Percentiles rank a stretch among this genome's conserved stretches.
These are phyloP conservation scores for Drosophila paranaensis DNA, from an alignment of 2,888 invertebrate species.

Conservation along the genomic window DNA sequence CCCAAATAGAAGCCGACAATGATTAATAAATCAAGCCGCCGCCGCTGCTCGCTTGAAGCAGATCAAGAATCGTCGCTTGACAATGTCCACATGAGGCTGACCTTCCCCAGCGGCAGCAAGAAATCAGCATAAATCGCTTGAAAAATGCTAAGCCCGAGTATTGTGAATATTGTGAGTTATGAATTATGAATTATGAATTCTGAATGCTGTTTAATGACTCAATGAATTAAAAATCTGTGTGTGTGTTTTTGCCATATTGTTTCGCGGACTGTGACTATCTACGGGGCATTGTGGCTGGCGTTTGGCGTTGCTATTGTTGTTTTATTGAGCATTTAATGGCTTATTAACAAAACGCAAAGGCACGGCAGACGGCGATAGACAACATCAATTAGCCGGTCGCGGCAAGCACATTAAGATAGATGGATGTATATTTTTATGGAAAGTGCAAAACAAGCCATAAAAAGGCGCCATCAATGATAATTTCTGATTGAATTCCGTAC, in stretches of 20 bases:
- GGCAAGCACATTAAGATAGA: constrained; percentile 26
- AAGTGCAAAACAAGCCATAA: constrained; percentile 58
- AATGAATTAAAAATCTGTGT: constrained; percentile 63
- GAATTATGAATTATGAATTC: constrained; percentile 30
- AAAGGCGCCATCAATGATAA: constrained; percentile 56
- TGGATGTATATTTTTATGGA: constrained; percentile 23
- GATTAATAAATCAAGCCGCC: constrained; percentile 2
- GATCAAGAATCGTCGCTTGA: not conserved
- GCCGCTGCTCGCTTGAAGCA: not conserved
- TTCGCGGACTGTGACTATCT: constrained; percentile 28
- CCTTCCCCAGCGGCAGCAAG: constrained; percentile 2
- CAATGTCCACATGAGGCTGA: not conserved
- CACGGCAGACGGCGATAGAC: constrained; percentile 45
- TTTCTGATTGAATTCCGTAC: constrained; percentile 52
- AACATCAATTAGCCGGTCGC: constrained; percentile 48
- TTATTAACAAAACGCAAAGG: constrained; percentile 75
- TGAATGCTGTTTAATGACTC: constrained; percentile 75
- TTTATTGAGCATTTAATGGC: constrained; percentile 73
- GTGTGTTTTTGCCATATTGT: constrained; percentile 31
- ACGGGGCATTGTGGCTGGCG: constrained; percentile 22
- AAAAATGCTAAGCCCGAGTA: no score
- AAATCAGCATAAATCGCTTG: not conserved
- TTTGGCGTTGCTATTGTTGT: constrained; percentile 42
- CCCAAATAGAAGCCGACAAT: not conserved
- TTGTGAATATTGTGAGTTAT: not conserved